Evolutionary conservation across 2,113 vertebrate species (phyloP).

Genomic region (Fulica atra): DNA sequence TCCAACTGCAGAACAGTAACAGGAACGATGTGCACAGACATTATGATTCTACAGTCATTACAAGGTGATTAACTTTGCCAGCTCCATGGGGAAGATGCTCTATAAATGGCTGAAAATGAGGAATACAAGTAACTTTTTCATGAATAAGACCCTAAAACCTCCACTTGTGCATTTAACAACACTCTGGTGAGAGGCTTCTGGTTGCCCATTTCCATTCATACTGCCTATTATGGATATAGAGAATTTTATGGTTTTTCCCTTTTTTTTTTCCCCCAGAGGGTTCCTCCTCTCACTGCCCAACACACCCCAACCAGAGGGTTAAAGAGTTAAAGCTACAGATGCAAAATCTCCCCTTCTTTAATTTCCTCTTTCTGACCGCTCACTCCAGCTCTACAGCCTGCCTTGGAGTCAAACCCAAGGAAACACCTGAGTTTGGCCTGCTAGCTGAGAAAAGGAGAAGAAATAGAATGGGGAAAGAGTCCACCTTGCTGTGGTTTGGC

Average conservation of each 20-base stretch:
- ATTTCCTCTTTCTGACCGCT: background rate
- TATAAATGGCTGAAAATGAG: background rate
- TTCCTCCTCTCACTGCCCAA: background rate
- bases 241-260: background rate
- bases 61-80: background rate
- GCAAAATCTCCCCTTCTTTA: background rate
- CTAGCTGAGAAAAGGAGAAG: background rate
- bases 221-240: background rate
- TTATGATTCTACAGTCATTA: fast-evolving
- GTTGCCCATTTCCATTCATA: background rate
- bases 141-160: background rate
- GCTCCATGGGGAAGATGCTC: background rate
- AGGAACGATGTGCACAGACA: fast-evolving
- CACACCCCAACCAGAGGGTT: background rate
- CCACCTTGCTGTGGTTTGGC: background rate
- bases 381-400: background rate
- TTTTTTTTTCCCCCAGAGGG: background rate
- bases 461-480: background rate
- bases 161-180: background rate
- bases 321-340: background rate
- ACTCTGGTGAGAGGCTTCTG: background rate
- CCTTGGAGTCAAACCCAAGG: background rate
- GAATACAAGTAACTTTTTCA: background rate
- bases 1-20: background rate
- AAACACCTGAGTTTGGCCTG: background rate